A percentile compares a stretch with the other conserved stretches of the same genome.
Evolutionary conservation across 1,140 invertebrate species (phyloP).

Genomic region (Drosophila prosaltans): DNA sequence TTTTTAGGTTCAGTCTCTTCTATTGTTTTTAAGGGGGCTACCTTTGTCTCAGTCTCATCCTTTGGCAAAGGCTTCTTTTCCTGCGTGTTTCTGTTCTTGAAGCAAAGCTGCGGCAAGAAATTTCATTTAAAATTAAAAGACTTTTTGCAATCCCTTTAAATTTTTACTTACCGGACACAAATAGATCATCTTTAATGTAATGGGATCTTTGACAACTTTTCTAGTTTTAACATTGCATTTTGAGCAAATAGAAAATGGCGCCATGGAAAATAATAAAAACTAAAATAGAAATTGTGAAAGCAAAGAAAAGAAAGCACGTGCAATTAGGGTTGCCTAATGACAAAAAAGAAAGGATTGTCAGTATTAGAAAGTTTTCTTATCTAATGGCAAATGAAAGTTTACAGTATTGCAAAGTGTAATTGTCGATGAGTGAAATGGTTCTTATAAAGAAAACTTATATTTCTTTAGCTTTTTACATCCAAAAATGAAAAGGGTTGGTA

Average conservation of each 20-base stretch:
- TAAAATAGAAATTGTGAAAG: background rate
- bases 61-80: background rate
- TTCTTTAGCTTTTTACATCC: no score
- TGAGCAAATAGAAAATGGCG: slow-evolving; percentile 51
- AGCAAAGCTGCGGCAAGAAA: slow-evolving; percentile 25
- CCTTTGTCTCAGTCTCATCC: background rate
- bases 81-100: background rate
- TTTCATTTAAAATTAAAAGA: background rate
- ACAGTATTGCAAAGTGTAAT: no score
- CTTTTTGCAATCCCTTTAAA: background rate
- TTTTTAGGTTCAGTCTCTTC: background rate
- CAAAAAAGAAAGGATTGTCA: background rate
- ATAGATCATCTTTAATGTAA: slow-evolving; percentile 38
- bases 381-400: background rate
- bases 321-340: background rate
- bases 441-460: no score
- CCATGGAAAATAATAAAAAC: slow-evolving; percentile 32
- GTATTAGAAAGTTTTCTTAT: slow-evolving; percentile 1
- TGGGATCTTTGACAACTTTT: slow-evolving; percentile 29
- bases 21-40: no score
- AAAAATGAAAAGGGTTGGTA: no score
- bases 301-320: background rate
- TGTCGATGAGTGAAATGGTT: no score
- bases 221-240: slow-evolving; percentile 36
- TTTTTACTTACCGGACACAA: slow-evolving; percentile 48